Conservation (phyloP, 2,797 vertebrate genomes). For the Neopelma chrysocephalum region DNA sequence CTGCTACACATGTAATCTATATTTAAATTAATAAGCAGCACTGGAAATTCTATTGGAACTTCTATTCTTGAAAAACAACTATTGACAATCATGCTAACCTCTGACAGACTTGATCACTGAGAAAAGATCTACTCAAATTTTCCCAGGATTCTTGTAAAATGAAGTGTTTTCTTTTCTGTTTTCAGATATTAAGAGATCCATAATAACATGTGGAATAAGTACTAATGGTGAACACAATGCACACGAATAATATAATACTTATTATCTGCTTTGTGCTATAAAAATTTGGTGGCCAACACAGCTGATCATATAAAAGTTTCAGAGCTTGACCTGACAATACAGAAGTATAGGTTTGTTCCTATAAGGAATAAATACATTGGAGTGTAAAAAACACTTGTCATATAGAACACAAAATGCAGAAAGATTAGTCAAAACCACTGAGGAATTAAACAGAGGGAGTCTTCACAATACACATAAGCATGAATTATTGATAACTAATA, state of each 20-base stretch:
- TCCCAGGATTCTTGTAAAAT: not conserved
- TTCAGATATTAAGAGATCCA: not conserved
- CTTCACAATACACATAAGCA: not conserved
- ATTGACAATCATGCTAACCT: not conserved
- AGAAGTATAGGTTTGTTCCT: not conserved
- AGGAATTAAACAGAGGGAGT: not conserved
- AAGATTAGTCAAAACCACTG: not conserved
- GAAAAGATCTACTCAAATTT: not conserved
- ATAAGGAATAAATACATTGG: not conserved
- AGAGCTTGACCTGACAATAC: not conserved
- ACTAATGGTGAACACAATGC: not conserved
- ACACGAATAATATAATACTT: accelerated
- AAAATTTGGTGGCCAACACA: not conserved
- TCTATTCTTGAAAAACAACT: accelerated
- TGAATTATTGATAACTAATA: not conserved
- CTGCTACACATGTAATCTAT: not conserved
- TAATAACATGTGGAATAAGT: not conserved
- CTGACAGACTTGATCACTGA: not conserved
- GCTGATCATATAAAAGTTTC: not conserved
- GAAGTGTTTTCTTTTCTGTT: not conserved
- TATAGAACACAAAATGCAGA: not conserved
- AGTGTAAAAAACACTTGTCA: not conserved
- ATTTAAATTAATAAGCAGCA: not conserved
- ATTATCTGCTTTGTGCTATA: not conserved
- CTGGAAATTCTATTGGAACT: not conserved